These are phyloP conservation scores for Peromyscus maniculatus DNA, from an alignment of 2,113 vertebrate species.

Conservation along the genomic window DNA sequence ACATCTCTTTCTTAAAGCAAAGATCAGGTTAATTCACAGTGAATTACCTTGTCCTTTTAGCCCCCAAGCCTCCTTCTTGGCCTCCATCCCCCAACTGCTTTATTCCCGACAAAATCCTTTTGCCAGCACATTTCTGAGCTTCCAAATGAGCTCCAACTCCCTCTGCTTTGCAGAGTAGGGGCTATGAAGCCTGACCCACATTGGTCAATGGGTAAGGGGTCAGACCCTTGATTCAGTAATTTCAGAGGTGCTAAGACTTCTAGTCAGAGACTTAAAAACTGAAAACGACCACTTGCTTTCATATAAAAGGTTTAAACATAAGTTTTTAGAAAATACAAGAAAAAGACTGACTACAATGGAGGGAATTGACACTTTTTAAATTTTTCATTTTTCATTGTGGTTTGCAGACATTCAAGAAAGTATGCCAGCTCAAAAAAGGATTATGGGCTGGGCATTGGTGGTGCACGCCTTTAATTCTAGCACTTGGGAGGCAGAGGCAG, in stretches of 20 bases:
- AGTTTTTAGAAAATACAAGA: no score
- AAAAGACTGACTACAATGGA: no score
- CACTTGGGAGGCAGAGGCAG: no score
- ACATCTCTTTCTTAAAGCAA: constrained; percentile 29
- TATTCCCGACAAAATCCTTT: constrained; percentile 50
- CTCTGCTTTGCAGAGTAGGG: constrained; percentile 17
- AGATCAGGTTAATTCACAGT: background rate
- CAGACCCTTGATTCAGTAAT: constrained; percentile 65
- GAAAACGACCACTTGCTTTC: constrained; percentile 56
- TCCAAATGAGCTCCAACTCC: constrained; percentile 61
- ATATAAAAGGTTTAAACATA: no score
- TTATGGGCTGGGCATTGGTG: no score
- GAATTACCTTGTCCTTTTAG: constrained; percentile 46
- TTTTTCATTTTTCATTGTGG: no score
- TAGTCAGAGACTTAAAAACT: constrained; percentile 56
- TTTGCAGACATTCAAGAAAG: no score
- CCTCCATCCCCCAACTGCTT: no score
- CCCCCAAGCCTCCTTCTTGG: background rate
- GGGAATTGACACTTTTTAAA: no score
- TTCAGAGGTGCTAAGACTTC: constrained; percentile 62
- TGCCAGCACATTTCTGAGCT: constrained; percentile 44
- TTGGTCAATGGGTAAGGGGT: constrained; percentile 62
- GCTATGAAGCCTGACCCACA: constrained; percentile 65
- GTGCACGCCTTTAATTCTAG: no score
- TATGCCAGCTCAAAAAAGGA: no score